Percentiles rank a stretch among this genome's conserved stretches.
Conservation (phyloP, 2,113 vertebrate genomes). For the Pristiophorus japonicus region DNA sequence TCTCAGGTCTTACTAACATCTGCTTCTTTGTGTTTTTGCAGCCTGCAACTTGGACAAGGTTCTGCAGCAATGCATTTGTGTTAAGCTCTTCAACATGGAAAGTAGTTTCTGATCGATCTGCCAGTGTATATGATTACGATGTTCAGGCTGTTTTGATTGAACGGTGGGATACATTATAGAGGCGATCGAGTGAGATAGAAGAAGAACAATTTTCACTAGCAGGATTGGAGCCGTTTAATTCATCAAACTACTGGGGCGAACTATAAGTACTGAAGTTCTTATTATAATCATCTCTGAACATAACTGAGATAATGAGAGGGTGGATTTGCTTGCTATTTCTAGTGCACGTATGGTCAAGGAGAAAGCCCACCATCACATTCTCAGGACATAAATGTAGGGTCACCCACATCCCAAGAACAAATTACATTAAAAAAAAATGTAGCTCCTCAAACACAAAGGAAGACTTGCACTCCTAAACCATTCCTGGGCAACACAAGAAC, state of each 20-base stretch:
- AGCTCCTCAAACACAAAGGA: neutral
- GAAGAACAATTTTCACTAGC: neutral
- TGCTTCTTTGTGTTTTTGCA: neutral
- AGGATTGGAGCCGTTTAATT: neutral
- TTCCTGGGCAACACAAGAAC: neutral
- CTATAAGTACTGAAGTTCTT: neutral
- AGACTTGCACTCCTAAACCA: neutral
- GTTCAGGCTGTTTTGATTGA: neutral
- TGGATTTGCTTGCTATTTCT: neutral
- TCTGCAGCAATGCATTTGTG: neutral
- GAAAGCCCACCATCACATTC: neutral
- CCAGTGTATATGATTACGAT: neutral
- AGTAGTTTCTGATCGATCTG: neutral
- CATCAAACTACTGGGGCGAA: neutral
- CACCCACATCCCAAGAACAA: neutral
- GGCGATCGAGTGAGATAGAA: neutral
- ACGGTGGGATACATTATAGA: neutral
- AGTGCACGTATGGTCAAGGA: neutral
- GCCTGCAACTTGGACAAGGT: neutral
- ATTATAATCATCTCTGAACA: neutral
- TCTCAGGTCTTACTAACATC: neutral
- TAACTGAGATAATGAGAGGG: neutral
- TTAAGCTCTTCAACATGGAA: neutral
- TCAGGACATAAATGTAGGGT: neutral
- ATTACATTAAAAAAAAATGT: neutral